Conservation (phyloP, 2,797 vertebrate species). For the Typhlichthys subterraneus region DNA sequence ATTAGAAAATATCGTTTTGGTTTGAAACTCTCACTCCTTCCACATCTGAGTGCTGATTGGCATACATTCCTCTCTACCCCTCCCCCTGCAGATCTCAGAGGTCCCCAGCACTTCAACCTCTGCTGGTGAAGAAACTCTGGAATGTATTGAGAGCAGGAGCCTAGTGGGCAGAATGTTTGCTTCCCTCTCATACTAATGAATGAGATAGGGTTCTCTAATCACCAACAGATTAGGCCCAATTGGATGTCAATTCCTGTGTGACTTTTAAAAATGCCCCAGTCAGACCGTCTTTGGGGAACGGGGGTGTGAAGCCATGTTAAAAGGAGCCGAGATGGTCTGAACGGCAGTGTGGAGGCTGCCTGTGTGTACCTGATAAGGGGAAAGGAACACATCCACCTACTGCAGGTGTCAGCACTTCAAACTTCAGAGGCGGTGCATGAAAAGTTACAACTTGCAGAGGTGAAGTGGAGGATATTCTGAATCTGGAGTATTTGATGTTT, state of each 20-base stretch:
- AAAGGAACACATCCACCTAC: slow-evolving; percentile 53
- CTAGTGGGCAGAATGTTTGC: slow-evolving; percentile 6
- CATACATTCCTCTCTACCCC: no score
- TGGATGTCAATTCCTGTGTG: slow-evolving; percentile 42
- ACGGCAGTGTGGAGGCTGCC: slow-evolving; percentile 54
- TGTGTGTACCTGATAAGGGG: slow-evolving; percentile 68
- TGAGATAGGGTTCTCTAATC: slow-evolving; percentile 24
- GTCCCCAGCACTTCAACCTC: no score
- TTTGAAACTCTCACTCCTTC: no score
- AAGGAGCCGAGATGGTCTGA: slow-evolving; percentile 42
- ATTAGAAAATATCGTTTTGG: no score
- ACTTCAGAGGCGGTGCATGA: slow-evolving; percentile 53
- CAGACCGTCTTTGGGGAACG: neutral
- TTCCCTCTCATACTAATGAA: neutral
- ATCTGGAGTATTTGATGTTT: slow-evolving; percentile 45
- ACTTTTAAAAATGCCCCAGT: slow-evolving; percentile 38
- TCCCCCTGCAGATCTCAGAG: no score
- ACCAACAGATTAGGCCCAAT: slow-evolving; percentile 36
- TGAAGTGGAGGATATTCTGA: slow-evolving; percentile 62
- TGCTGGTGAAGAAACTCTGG: no score
- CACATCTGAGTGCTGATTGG: no score
- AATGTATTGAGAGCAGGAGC: no score
- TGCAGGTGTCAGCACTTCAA: slow-evolving; percentile 74
- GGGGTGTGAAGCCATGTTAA: slow-evolving; percentile 34
- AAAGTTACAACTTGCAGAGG: slow-evolving; percentile 46